A percentile compares a stretch with the other conserved stretches of the same genome.
phyloP scores from a whole-genome alignment of 2,113 vertebrate genomes.

The Centrocercus urophasianus region DNA sequence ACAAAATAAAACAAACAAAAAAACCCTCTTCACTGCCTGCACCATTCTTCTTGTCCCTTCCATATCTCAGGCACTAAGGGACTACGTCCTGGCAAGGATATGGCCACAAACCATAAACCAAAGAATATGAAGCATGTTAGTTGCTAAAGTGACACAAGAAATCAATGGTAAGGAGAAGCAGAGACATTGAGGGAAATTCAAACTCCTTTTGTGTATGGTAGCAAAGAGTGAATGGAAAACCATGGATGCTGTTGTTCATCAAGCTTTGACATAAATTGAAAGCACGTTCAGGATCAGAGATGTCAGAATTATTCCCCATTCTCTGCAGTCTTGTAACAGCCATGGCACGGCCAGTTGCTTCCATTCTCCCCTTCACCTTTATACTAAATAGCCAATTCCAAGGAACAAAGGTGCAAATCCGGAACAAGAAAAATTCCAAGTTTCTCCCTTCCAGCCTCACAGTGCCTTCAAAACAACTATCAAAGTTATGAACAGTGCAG shows the following conservation, averaged over 20 bases:
- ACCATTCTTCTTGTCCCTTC: background rate
- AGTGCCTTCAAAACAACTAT: background rate
- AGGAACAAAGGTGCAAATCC: background rate
- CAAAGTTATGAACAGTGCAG: accelerated
- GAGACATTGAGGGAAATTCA: background rate
- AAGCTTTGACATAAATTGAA: background rate
- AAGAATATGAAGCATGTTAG: background rate
- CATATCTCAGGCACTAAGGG: background rate
- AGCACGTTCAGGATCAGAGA: background rate
- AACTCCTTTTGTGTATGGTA: background rate
- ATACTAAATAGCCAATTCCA: background rate
- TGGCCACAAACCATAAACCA: background rate
- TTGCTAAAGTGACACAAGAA: background rate
- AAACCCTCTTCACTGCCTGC: background rate
- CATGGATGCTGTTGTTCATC: background rate
- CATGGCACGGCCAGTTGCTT: background rate
- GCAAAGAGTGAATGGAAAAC: background rate
- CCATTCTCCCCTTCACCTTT: background rate
- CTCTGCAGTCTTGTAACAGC: background rate
- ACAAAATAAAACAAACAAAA: background rate
- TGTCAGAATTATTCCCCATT: constrained; percentile 63
- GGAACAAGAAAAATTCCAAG: background rate
- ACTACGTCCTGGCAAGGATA: background rate
- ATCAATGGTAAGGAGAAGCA: background rate
- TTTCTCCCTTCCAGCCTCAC: background rate